Evolutionary conservation across 2,888 invertebrate species (phyloP), one percentile per base, ranked within the genome.

Genomic region (Smittia sp.): DNA sequence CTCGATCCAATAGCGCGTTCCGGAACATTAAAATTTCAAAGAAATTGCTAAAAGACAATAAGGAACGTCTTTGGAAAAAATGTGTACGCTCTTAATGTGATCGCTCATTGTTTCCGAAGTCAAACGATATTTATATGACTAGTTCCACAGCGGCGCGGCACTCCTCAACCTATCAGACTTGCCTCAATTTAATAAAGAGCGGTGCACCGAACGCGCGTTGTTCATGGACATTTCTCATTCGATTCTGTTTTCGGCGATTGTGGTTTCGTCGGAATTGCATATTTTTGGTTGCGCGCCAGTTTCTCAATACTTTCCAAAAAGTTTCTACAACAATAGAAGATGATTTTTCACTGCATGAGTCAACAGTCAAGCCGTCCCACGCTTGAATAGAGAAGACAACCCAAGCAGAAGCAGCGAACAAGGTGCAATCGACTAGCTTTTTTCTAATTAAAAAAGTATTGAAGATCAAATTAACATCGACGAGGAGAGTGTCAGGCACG

Each of bases 11-110:
- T 27, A 41, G n/a, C 68, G n/a, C n/a, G 72, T 72, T 72, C 72
- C 39, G 62, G 58, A 54, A 72, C 72, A 72, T 72, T 72, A 72
- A 54, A 54, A 54, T 58, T 62, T 72, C 22, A 58, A 58, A 58
- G 24, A 58, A 58, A 58, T 22, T 70, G n/a, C 20, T 27, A 15
- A 22, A 25, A 72, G 39, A 72, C 38, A 62, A 72, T 72, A 62
- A 72, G 72, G 72, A 62, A 72, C 72, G 72, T 72, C 72, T 72
- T 72, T 32, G 24, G 6, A 15, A 65, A 24, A 27, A 70, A 62
- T 72, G 69, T 70, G 58, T 58, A 38, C 41, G 41, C 27, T 69
- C n/a, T 32, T 69, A 20, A 69, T 15, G 52, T 27, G 25, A 69
- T 39, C 18, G 6, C 22, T 39, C 54, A 72, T 72, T 62, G 72